A percentile compares a stretch with the other conserved stretches of the same genome.
phyloP scores from a whole-genome alignment of 2,888 invertebrate species.

The Lithosia quadra region DNA sequence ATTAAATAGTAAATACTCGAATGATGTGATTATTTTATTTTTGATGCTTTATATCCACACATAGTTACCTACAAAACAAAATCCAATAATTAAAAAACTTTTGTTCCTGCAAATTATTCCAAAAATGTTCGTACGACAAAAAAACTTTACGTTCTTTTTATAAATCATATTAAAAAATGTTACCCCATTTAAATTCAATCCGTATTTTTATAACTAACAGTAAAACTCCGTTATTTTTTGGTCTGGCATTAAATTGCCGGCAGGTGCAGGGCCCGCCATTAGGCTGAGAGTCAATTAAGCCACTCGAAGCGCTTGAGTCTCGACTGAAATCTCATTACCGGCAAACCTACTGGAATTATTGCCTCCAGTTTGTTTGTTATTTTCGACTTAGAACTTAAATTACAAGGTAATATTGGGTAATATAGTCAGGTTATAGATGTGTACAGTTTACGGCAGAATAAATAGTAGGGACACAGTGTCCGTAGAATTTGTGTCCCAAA shows the following conservation, averaged over 20 bases:
- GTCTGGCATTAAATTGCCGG: conserved; percentile 42
- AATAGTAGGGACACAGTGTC: too few relatives aligned
- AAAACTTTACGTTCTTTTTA: conserved; percentile 11
- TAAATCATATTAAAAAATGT: neutral
- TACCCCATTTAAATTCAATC: conserved; percentile 19
- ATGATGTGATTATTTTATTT: too few relatives aligned
- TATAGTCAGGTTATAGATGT: neutral
- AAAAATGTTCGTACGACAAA: conserved; percentile 9
- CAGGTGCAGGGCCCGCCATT: conserved; percentile 54
- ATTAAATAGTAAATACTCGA: too few relatives aligned
- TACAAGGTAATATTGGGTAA: too few relatives aligned
- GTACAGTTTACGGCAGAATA: neutral
- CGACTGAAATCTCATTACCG: conserved; percentile 51
- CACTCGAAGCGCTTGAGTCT: conserved; percentile 45
- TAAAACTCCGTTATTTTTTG: conserved; percentile 33
- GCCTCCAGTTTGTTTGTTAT: conserved; percentile 41
- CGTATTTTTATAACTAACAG: conserved; percentile 36
- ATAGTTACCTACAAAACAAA: too few relatives aligned
- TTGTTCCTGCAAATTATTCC: neutral
- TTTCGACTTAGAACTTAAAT: too few relatives aligned
- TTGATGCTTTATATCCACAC: too few relatives aligned
- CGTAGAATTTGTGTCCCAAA: too few relatives aligned
- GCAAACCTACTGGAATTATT: conserved; percentile 43
- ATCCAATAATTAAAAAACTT: neutral
- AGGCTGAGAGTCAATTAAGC: conserved; percentile 57